Conservation (phyloP, 2,797 vertebrate species). For the Tympanoctomys barrerae region DNA sequence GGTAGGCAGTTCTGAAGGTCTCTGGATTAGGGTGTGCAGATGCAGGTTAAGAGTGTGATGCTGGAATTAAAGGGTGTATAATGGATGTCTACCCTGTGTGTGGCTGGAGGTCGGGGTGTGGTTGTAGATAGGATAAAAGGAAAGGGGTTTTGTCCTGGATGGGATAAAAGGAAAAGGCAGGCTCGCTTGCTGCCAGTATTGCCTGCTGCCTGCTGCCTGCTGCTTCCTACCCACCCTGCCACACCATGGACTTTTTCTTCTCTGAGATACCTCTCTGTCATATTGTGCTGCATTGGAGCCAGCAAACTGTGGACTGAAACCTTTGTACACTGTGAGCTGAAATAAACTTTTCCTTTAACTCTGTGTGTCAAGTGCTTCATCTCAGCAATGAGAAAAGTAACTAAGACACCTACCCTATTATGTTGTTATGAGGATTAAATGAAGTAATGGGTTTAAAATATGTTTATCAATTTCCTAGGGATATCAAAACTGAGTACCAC, state of each 20-base stretch:
- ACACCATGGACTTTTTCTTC: neutral
- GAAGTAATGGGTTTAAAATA: neutral
- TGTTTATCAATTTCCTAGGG: neutral
- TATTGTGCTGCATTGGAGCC: neutral
- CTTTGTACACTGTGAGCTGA: neutral
- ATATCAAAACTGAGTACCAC: neutral
- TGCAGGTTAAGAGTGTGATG: neutral
- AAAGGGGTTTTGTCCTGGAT: neutral
- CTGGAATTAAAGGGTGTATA: neutral
- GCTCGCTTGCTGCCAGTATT: neutral
- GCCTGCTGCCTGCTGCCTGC: neutral
- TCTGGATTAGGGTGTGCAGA: neutral
- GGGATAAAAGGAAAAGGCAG: neutral
- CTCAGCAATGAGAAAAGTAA: neutral
- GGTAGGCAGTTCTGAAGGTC: neutral
- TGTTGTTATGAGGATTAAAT: neutral
- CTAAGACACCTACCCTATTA: neutral
- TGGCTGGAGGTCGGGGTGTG: too few species aligned
- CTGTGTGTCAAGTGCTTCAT: neutral
- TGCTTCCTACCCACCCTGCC: neutral
- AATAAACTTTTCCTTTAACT: neutral
- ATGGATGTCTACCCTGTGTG: neutral
- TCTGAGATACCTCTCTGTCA: neutral
- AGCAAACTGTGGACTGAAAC: neutral
- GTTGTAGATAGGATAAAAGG: too few species aligned